Evolutionary conservation across 2,113 vertebrate species (phyloP).

Genomic region (Elanoides forficatus): DNA sequence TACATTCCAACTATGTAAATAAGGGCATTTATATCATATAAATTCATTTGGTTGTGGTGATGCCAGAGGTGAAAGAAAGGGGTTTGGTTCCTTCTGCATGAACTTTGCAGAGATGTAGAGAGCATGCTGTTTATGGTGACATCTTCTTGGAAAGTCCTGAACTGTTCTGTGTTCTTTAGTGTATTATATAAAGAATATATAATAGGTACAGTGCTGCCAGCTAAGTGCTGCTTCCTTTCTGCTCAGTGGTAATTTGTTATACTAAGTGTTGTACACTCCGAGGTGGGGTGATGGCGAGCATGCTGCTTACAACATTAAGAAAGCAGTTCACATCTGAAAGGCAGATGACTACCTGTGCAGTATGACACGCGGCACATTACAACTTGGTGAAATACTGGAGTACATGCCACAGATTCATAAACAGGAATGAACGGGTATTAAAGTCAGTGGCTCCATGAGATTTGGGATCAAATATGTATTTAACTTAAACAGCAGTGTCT

Average conservation of each 20-base stretch:
- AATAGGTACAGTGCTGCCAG: background rate
- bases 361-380: background rate
- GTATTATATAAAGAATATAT: background rate
- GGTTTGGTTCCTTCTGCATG: background rate
- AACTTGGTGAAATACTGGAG: background rate
- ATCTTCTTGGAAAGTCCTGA: background rate
- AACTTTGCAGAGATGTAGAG: background rate
- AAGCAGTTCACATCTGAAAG: background rate
- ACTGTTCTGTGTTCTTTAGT: background rate
- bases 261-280: background rate
- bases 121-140: background rate
- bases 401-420: background rate
- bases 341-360: background rate
- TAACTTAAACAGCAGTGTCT: constrained; percentile 12
- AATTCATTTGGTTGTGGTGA: background rate
- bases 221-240: constrained; percentile 26
- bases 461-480: background rate
- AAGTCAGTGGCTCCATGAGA: background rate
- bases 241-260: background rate
- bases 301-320: background rate
- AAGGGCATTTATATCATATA: background rate
- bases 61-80: background rate
- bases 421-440: background rate
- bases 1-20: background rate
- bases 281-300: background rate